phyloP scores from a whole-genome alignment of 30 jellyfish, hydroid and myxozoan species.

The Turritopsis rubra region DNA sequence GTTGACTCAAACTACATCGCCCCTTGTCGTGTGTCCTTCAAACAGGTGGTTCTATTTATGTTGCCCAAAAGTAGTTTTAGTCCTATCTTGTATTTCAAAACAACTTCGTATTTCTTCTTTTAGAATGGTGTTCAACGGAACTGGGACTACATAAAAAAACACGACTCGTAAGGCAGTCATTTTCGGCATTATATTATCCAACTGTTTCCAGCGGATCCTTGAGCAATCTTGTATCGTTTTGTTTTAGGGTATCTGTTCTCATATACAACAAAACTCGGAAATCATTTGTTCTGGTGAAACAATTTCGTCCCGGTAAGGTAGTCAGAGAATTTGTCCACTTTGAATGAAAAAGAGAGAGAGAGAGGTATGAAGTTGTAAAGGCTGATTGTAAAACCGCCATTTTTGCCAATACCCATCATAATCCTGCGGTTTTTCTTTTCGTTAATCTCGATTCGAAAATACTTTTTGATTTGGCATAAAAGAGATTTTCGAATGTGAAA shows the following conservation, averaged over 20 bases:
- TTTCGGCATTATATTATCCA: not conserved
- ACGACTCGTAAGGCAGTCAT: conserved; percentile 68
- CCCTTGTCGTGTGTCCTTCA: conserved; percentile 57
- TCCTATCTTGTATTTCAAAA: no score
- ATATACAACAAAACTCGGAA: conserved; percentile 65
- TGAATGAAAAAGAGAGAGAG: no score
- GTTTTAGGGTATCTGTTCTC: conserved; percentile 72
- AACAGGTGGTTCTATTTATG: conserved; percentile 70
- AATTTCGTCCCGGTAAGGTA: conserved; percentile 82
- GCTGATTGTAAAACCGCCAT: no score
- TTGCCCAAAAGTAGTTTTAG: no score
- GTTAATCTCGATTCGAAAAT: no score
- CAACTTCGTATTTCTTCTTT: not conserved
- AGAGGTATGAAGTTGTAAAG: no score
- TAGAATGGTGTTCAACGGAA: conserved; percentile 59
- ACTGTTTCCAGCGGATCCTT: not conserved
- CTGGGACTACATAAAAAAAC: conserved; percentile 86
- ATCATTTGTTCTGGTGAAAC: conserved; percentile 77
- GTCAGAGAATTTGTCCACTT: no score
- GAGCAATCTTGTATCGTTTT: not conserved
- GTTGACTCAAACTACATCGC: conserved; percentile 50
- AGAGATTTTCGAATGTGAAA: no score
- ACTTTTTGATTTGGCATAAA: no score
- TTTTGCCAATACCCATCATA: no score
- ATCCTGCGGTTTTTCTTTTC: no score